Conservation (phyloP, 2,888 invertebrate genomes). For the Euzetes globulus region DNA sequence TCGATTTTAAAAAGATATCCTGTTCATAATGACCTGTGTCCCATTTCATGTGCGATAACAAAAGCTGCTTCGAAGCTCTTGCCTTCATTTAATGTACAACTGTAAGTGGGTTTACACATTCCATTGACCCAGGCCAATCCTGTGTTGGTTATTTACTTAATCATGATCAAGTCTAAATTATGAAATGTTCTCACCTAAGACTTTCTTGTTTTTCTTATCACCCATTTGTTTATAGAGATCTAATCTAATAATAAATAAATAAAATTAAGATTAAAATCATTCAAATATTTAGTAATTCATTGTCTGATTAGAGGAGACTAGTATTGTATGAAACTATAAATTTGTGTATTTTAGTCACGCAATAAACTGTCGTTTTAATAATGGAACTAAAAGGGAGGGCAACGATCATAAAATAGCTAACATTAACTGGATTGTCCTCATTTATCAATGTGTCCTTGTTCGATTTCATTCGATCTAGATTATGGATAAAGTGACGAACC, state of each 20-base stretch:
- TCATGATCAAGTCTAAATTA: background rate
- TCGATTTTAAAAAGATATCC: background rate
- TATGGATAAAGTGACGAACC: constrained; percentile 34
- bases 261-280: no score
- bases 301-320: background rate
- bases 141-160: constrained; percentile 30
- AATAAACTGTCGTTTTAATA: background rate
- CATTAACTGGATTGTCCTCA: background rate
- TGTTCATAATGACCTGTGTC: constrained; percentile 44
- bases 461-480: background rate
- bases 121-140: constrained; percentile 48
- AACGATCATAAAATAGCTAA: constrained; percentile 4
- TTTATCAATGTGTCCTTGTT: background rate
- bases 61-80: constrained; percentile 47
- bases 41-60: constrained; percentile 49
- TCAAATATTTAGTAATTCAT: background rate
- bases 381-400: no score
- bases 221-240: constrained; percentile 41
- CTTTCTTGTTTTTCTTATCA: constrained; percentile 41
- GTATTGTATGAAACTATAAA: background rate
- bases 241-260: constrained; percentile 34
- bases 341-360: background rate
- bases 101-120: constrained; percentile 47
- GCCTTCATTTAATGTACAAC: constrained; percentile 48
- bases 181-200: constrained; percentile 38